Conservation (phyloP, 2,113 vertebrate species). For the Chaetorhynchus papuensis region DNA sequence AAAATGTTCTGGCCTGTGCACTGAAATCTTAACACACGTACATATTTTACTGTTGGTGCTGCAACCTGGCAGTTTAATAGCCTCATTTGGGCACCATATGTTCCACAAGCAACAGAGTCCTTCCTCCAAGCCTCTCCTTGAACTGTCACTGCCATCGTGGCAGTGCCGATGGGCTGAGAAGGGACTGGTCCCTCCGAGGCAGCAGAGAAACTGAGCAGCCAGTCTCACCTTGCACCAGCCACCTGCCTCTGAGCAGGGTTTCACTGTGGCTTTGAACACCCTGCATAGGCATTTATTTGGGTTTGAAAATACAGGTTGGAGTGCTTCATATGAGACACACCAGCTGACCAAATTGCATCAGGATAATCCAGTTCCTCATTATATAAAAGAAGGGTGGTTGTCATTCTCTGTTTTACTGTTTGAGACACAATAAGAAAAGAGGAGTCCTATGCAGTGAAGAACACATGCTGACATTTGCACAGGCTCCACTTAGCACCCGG, state of each 20-base stretch:
- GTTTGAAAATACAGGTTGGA: background rate
- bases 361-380: background rate
- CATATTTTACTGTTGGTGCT: background rate
- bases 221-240: background rate
- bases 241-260: background rate
- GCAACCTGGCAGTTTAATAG: background rate
- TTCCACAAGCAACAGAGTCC: background rate
- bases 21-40: background rate
- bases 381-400: background rate
- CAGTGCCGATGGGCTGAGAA: accelerated
- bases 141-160: background rate
- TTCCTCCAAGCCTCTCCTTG: background rate
- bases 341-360: background rate
- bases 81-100: background rate
- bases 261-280: background rate
- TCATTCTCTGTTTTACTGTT: background rate
- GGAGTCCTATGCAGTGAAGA: background rate
- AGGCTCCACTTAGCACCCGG: background rate
- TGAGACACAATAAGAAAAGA: background rate
- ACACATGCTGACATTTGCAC: background rate
- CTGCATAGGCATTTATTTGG: background rate
- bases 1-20: background rate
- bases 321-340: background rate
- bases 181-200: background rate
- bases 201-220: background rate